A percentile compares a stretch with the other conserved stretches of the same genome.
These are phyloP conservation scores for Oopsacas minuta DNA, from an alignment of 37 sponge, comb jelly and placozoan species.

Conservation along the genomic window DNA sequence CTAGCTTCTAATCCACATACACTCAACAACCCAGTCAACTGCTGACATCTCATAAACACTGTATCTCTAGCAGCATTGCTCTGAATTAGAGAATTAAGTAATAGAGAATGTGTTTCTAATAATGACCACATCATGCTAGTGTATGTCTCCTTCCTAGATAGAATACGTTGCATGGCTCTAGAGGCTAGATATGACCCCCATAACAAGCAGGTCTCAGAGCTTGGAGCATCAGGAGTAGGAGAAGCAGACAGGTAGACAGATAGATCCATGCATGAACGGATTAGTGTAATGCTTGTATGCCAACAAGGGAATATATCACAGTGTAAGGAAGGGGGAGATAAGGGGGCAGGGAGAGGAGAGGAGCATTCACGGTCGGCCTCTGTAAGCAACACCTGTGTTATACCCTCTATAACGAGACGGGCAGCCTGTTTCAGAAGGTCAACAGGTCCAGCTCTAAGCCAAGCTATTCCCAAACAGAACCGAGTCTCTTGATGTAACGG, in stretches of 20 bases:
- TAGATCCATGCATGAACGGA: neutral
- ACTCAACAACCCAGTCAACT: conserved; percentile 37
- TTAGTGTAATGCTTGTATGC: neutral
- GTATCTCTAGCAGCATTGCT: conserved; percentile 9
- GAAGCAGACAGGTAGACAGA: neutral
- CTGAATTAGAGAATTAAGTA: conserved; percentile 18
- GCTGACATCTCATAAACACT: conserved; percentile 32
- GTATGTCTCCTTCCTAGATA: neutral
- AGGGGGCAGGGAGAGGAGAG: neutral
- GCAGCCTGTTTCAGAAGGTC: conserved; percentile 2
- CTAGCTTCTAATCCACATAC: conserved; percentile 30
- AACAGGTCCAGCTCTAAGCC: neutral
- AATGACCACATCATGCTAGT: neutral
- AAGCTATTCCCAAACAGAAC: conserved; percentile 22
- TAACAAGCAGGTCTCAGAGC: neutral
- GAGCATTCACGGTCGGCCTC: neutral
- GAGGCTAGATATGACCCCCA: neutral
- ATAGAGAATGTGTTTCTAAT: neutral
- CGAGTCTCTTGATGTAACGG: conserved; percentile 45
- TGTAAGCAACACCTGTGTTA: neutral
- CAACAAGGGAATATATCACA: neutral
- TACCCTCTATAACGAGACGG: conserved; percentile 14
- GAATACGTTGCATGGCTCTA: neutral
- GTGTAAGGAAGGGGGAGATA: neutral
- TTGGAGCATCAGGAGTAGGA: neutral